Evolutionary conservation across 2,888 invertebrate species (phyloP), one percentile per base, ranked within the genome.

Genomic region (Volucella bombylans): DNA sequence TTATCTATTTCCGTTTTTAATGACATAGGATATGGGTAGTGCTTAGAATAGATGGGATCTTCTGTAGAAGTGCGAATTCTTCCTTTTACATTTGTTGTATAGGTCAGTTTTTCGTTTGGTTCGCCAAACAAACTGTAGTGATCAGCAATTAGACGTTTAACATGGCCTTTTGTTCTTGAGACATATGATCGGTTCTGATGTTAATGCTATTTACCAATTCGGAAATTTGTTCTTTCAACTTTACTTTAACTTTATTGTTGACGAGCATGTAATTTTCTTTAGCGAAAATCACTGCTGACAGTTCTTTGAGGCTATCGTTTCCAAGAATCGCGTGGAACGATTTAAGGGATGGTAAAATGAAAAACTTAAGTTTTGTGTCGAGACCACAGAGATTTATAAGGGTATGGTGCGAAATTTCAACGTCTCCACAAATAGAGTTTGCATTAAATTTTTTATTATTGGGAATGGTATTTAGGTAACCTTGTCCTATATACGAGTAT

Each of bases 281-380:
- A 1, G 55, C 52, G 39, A 67, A 62, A 11, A 82, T 78, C 11
- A 50, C 18, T 18, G 18, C 18, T 18, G 18, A 18, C 1, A 82
- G 67, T 47, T 82, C 65, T 18, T 67, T 73, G 15, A 78, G 61
- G 18, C n/a, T n/a, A n/a, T n/a, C 72, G 31, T 82, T 77, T 12
- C 71, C 82, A 10, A 77, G 55, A 47, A 82, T 72, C 12, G 64
- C 55, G 10, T 78, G 55, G 47, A 82, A 82, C 4, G 61, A 62
- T 50, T 41, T 9, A 4, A 82, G 65, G 2, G 68, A 57, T 8
- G 77, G 82, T n/a, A 78, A 18, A 31, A 78, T 43, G 43, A 72
- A 67, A 31, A 82, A 82, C 41, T 50, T 39, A 41, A 50, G 31
- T 31, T 31, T 31, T 6, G 31, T 31, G 15, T 50, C 8, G 15